Conservation (phyloP, 2,888 invertebrate genomes). For the Acrocyrtus sp. region DNA sequence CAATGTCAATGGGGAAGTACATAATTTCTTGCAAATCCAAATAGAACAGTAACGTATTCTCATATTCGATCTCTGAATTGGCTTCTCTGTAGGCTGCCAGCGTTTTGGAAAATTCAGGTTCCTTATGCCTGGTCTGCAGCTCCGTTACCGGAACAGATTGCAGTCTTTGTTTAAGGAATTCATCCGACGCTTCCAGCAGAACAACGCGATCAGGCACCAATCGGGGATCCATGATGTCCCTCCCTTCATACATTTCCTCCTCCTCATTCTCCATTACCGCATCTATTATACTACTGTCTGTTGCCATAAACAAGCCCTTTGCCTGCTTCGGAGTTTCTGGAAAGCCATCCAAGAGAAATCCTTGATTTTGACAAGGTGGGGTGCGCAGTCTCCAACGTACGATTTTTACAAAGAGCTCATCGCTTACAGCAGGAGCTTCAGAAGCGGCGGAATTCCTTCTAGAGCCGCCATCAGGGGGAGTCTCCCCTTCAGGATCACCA, state of each 20-base stretch:
- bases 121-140: slow-evolving; percentile 48
- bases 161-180: slow-evolving; percentile 50
- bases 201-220: slow-evolving; percentile 57
- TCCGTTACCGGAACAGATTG: slow-evolving; percentile 41
- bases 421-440: too few relatives aligned
- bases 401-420: slow-evolving; percentile 42
- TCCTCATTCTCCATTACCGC: too few relatives aligned
- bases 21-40: slow-evolving; percentile 81
- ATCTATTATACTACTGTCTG: slow-evolving; percentile 33
- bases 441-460: too few relatives aligned
- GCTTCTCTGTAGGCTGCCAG: slow-evolving; percentile 60
- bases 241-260: slow-evolving; percentile 44
- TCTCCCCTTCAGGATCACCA: slow-evolving; percentile 4
- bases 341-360: slow-evolving; percentile 68
- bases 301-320: slow-evolving; percentile 65
- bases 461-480: not conserved
- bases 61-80: slow-evolving; percentile 67
- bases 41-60: slow-evolving; percentile 76
- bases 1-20: slow-evolving; percentile 70
- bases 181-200: slow-evolving; percentile 58
- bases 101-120: slow-evolving; percentile 27
- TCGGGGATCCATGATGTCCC: slow-evolving; percentile 40
- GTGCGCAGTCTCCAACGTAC: slow-evolving; percentile 59
- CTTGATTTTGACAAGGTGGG: slow-evolving; percentile 69
- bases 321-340: slow-evolving; percentile 68